These are phyloP conservation scores for Sebastes kiyomatsui DNA, from an alignment of 2,797 vertebrate species.

Conservation along the genomic window DNA sequence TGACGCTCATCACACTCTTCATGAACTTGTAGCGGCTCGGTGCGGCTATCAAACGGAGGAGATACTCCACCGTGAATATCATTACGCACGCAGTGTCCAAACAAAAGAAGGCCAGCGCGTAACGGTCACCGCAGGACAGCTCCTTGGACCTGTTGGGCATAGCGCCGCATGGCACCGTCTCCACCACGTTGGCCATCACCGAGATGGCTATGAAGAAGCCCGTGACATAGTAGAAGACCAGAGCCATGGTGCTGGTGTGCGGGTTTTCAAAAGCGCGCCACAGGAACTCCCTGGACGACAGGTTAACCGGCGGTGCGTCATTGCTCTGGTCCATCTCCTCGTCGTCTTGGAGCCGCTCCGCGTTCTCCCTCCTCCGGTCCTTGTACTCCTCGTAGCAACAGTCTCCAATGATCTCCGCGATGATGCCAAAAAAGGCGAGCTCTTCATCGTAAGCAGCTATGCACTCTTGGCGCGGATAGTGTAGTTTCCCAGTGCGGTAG, in stretches of 20 bases:
- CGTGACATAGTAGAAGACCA: slow-evolving; percentile 97
- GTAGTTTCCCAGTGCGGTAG: slow-evolving; percentile 94
- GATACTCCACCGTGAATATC: slow-evolving; percentile 95
- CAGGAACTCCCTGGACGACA: slow-evolving; percentile 90
- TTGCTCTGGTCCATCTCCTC: slow-evolving; percentile 86
- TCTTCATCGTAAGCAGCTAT: slow-evolving; percentile 96
- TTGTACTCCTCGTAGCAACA: slow-evolving; percentile 98
- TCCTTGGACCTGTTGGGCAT: slow-evolving; percentile 88
- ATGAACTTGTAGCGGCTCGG: slow-evolving; percentile 94
- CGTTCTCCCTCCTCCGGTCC: slow-evolving; percentile 92
- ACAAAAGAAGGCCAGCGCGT: slow-evolving; percentile 95
- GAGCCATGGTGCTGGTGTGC: slow-evolving; percentile 93
- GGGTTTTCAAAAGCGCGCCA: slow-evolving; percentile 97
- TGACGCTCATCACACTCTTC: slow-evolving; percentile 96
- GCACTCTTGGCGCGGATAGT: slow-evolving; percentile 95
- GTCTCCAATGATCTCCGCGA: slow-evolving; percentile 95
- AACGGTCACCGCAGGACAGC: slow-evolving; percentile 92
- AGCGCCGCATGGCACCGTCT: slow-evolving; percentile 92
- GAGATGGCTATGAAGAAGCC: slow-evolving; percentile 97
- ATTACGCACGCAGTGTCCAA: slow-evolving; percentile 96
- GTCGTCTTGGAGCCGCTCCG: slow-evolving; percentile 91
- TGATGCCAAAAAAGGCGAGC: slow-evolving; percentile 94
- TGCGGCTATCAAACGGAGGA: slow-evolving; percentile 90
- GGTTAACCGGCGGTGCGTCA: slow-evolving; percentile 86
- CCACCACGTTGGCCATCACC: slow-evolving; percentile 94